Conservation (phyloP, 2,113 vertebrate genomes). For the Notechis scutatus region DNA sequence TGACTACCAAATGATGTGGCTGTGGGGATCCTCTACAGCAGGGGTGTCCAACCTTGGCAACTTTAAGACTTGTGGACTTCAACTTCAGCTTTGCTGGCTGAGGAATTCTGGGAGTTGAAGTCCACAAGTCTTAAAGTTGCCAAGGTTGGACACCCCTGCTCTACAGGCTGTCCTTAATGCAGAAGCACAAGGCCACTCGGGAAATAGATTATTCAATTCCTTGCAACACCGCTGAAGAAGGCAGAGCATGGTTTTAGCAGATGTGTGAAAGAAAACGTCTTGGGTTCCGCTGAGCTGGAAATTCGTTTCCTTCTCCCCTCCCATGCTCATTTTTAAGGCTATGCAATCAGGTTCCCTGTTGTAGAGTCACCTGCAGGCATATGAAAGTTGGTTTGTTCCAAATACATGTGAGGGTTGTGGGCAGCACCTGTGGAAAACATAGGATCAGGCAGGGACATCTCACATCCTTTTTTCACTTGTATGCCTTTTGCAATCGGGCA, state of each 20-base stretch:
- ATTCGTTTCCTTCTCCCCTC: not conserved
- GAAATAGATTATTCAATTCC: not conserved
- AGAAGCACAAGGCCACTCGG: not conserved
- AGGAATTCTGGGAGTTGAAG: too few species aligned
- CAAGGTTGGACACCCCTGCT: too few species aligned
- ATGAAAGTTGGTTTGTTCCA: not conserved
- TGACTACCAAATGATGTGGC: not conserved
- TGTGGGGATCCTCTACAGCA: not conserved
- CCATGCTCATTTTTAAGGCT: not conserved
- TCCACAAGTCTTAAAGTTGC: too few species aligned
- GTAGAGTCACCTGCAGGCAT: not conserved
- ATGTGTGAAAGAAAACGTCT: not conserved
- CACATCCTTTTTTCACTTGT: not conserved
- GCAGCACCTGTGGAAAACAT: not conserved
- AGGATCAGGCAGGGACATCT: not conserved
- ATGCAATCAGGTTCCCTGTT: not conserved
- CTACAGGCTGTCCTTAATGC: not conserved
- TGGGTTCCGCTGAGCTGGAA: not conserved
- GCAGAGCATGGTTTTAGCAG: not conserved
- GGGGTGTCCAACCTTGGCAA: too few species aligned
- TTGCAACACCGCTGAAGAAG: not conserved
- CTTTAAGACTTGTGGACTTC: too few species aligned
- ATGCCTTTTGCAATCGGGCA: not conserved
- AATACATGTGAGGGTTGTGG: not conserved
- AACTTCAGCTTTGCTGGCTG: too few species aligned